Percentiles rank a stretch among this genome's conserved stretches.
Evolutionary conservation across 2,888 invertebrate genomes (phyloP).

Genomic region (Augochlorella aurata): DNA sequence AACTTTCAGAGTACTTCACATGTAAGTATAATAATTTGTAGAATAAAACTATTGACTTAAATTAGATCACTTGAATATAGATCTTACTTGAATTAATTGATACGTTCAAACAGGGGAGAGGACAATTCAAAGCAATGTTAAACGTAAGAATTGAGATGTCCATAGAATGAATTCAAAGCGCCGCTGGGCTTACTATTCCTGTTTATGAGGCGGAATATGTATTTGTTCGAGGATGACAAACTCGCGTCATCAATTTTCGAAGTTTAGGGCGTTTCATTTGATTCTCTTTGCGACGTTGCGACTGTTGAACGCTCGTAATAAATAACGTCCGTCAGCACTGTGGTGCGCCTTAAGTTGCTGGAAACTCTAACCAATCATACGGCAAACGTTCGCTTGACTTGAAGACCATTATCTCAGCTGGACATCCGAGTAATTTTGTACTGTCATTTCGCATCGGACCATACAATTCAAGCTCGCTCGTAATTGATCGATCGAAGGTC

Average conservation of each 20-base stretch:
- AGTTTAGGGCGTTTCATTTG: constrained; percentile 30
- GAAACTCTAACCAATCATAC: constrained; percentile 61
- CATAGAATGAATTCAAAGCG: background rate
- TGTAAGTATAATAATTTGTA: too few relatives aligned
- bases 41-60: too few relatives aligned
- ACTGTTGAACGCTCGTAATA: constrained; percentile 53
- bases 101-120: background rate
- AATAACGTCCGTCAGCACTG: constrained; percentile 67
- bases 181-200: too few relatives aligned
- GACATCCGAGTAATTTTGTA: constrained; percentile 73
- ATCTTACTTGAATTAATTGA: too few relatives aligned
- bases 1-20: too few relatives aligned
- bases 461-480: constrained; percentile 60
- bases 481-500: constrained; percentile 52
- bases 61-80: too few relatives aligned
- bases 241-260: constrained; percentile 9
- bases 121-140: background rate
- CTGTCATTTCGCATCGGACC: constrained; percentile 72
- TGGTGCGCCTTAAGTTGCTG: constrained; percentile 57
- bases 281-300: constrained; percentile 26
- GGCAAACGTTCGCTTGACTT: constrained; percentile 59
- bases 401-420: constrained; percentile 74
- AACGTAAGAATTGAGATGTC: background rate
- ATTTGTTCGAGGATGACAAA: background rate
- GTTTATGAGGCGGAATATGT: background rate